phyloP scores from a whole-genome alignment of 2,797 vertebrate genomes.

The Falco concolor region DNA sequence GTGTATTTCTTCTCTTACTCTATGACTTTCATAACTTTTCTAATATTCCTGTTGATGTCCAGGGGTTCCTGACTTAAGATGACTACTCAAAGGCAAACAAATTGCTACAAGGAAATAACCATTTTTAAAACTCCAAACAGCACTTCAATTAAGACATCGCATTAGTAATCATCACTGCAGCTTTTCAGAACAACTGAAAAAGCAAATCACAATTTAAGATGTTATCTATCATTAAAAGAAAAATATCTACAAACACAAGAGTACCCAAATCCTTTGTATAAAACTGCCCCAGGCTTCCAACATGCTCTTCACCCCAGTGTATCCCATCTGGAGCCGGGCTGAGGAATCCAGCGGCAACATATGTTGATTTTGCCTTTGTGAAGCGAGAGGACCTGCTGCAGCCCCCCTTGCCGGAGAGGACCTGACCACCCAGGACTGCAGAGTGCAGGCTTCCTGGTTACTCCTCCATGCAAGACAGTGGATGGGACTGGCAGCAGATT shows the following conservation, averaged over 20 bases:
- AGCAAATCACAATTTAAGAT: neutral
- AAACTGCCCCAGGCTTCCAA: neutral
- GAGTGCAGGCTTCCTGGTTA: rapidly evolving
- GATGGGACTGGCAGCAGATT: neutral
- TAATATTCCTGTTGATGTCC: neutral
- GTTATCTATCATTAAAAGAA: neutral
- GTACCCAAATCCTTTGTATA: neutral
- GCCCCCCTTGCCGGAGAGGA: neutral
- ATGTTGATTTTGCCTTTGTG: neutral
- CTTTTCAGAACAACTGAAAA: neutral
- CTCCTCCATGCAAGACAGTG: rapidly evolving
- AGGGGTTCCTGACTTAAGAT: neutral
- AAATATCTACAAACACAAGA: neutral
- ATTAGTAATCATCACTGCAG: neutral
- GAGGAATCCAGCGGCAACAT: neutral
- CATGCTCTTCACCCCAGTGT: rapidly evolving
- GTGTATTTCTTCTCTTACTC: neutral
- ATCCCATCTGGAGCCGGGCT: neutral
- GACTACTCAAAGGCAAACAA: neutral
- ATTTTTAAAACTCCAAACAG: neutral
- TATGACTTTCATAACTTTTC: neutral
- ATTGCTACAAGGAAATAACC: neutral
- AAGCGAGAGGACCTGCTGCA: neutral
- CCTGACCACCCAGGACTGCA: neutral
- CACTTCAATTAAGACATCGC: neutral